Base-by-base conservation (phyloP, 2,113 vertebrate species). In the Melanerpes aurifrons region DNA sequence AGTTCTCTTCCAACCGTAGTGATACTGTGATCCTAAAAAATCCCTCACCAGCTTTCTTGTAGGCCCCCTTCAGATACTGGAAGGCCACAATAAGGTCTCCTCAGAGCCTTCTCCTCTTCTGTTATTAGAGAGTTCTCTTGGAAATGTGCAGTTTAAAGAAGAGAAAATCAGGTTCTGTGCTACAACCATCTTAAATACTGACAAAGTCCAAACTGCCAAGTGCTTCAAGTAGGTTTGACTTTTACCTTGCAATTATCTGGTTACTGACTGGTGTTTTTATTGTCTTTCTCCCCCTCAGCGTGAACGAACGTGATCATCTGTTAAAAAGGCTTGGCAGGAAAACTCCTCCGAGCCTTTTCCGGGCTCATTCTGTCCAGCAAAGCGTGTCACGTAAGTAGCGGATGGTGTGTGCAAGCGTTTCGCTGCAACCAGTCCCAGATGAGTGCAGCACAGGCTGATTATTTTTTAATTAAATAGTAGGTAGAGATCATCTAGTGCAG, bases 281-380 rank as follows among this genome's bases (percentile, higher is more conserved):
- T 68, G 70, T 96, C 89, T 94, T 73, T 91, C 50, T 93, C 68
- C 93, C 62, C 80, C 58, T 66, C 95, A 99, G 99, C 94, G 95
- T 99, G 98, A 99, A 99, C 73, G 99, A 99, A 98, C 98, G 99
- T 48, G 99, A 99, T 97, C 99, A 98, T 97, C 98, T 99, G 97
- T 96, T 99, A 96, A 99, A 99, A 97, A 98, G 99, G 96, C 99
- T 99, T 17, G 98, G 99, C 98, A 98, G 98, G 97, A 99, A 99
- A 98, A 98, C 98, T 10, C 98, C 99, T 86, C 99, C 99, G 4
- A 99, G 98, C 77, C 98, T 99, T 57, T 99, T 98, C 95, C 98
- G 98, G 24, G 98, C 98, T 62, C 98, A 98, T 94, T 99, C 99
- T 10, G 97, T 99, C 96, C 99, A 99, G 97, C 99, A 99, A 97